Percentiles rank a stretch among this genome's conserved stretches.
Evolutionary conservation across 1,140 invertebrate species (phyloP).

Genomic region (Drosophila jambulina): DNA sequence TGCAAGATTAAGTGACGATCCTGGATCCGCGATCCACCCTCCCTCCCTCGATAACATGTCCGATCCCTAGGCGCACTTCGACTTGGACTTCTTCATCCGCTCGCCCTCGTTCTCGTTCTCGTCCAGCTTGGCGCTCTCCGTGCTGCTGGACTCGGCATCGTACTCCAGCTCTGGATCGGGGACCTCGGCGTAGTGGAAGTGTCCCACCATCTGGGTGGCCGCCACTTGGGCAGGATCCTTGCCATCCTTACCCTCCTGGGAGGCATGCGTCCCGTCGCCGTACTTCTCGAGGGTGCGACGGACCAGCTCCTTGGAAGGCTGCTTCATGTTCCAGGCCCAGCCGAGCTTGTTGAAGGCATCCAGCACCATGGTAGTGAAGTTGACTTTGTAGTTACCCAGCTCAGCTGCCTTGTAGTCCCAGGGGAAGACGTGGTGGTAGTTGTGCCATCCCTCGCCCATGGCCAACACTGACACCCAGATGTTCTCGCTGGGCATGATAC

Average conservation of each 20-base stretch:
- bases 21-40: slow-evolving; percentile 38
- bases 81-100: slow-evolving; percentile 73
- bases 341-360: slow-evolving; percentile 92
- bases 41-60: slow-evolving; percentile 7
- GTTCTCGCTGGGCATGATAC: slow-evolving; percentile 89
- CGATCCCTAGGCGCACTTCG: slow-evolving; percentile 44
- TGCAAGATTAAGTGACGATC: slow-evolving; percentile 50
- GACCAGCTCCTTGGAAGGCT: slow-evolving; percentile 87
- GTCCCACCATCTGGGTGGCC: slow-evolving; percentile 54
- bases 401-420: slow-evolving; percentile 91
- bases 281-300: slow-evolving; percentile 86
- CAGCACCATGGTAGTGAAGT: slow-evolving; percentile 87
- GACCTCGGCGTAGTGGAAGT: slow-evolving; percentile 72
- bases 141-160: slow-evolving; percentile 81
- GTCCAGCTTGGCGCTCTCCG: slow-evolving; percentile 80
- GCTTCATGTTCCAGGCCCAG: slow-evolving; percentile 92
- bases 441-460: slow-evolving; percentile 93
- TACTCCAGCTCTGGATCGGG: slow-evolving; percentile 75
- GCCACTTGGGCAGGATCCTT: slow-evolving; percentile 5
- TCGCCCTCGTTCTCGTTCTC: slow-evolving; percentile 80
- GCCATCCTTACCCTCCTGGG: slow-evolving; percentile 12
- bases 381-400: slow-evolving; percentile 85
- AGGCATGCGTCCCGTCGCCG: slow-evolving; percentile 88
- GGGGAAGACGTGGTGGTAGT: slow-evolving; percentile 97
- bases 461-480: slow-evolving; percentile 87